Evolutionary conservation across 2,113 vertebrate species (phyloP).

Genomic region (Oxyruncus cristatus): DNA sequence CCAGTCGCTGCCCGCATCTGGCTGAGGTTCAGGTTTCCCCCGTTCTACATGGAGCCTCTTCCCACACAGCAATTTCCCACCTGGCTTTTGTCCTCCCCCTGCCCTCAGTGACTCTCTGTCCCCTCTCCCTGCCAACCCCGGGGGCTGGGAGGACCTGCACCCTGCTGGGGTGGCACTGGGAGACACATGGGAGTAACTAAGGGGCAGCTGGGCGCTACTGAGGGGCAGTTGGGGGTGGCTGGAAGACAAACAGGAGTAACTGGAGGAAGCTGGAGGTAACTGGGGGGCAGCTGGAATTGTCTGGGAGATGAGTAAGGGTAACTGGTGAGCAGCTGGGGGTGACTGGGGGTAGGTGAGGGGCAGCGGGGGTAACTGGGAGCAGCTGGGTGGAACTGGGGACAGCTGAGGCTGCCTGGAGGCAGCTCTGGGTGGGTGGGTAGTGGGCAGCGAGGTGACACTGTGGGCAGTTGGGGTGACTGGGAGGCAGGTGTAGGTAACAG

Average conservation of each 20-base stretch:
- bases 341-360: neutral
- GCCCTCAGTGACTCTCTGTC: neutral
- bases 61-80: accelerated
- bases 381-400: accelerated
- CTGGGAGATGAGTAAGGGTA: neutral
- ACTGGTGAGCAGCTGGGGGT: too few species aligned
- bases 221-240: neutral
- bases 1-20: accelerated
- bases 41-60: accelerated
- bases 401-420: neutral
- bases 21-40: neutral
- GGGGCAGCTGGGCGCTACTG: neutral
- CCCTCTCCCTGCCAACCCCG: neutral
- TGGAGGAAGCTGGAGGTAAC: too few species aligned
- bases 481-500: neutral
- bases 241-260: neutral
- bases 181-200: too few species aligned
- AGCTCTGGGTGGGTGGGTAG: too few species aligned
- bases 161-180: too few species aligned
- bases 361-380: neutral
- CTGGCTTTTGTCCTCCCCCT: neutral
- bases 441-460: too few species aligned
- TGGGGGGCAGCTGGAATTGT: neutral
- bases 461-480: neutral
- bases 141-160: neutral